Conservation (phyloP, 2,797 vertebrate genomes). For the Acestrorhynchus altus region DNA sequence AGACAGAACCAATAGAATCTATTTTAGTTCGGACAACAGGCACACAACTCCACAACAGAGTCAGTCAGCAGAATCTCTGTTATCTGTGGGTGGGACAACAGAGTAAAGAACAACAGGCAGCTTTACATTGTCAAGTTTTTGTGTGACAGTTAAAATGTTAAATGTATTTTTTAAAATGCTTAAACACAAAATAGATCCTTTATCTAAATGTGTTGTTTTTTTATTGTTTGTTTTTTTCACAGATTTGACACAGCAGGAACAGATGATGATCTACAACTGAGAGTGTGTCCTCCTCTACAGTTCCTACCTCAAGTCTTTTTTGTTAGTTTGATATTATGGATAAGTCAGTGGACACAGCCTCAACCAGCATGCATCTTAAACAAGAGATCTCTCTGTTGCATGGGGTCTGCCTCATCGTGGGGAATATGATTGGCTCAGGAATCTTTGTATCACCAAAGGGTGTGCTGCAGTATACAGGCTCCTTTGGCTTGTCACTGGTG, state of each 20-base stretch:
- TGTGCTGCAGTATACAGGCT: slow-evolving; percentile 78
- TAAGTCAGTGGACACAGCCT: slow-evolving; percentile 58
- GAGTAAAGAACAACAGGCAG: too few relatives aligned
- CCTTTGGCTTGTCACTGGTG: slow-evolving; percentile 80
- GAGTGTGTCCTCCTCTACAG: background rate
- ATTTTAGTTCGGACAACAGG: too few relatives aligned
- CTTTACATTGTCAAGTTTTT: too few relatives aligned
- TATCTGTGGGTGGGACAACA: too few relatives aligned
- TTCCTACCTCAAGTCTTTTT: background rate
- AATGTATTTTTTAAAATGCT: too few relatives aligned
- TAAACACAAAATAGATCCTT: too few relatives aligned
- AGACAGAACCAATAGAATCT: too few relatives aligned
- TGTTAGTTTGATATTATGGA: slow-evolving; percentile 64
- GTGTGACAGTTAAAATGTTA: too few relatives aligned
- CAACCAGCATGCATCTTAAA: slow-evolving; percentile 74
- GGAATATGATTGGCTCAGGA: slow-evolving; percentile 85
- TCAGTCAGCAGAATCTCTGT: too few relatives aligned
- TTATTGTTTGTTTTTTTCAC: background rate
- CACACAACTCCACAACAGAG: too few relatives aligned
- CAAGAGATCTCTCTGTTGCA: slow-evolving; percentile 84
- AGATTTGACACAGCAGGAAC: background rate
- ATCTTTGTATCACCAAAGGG: slow-evolving; percentile 84
- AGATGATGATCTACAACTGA: background rate
- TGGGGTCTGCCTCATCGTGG: slow-evolving; percentile 83
- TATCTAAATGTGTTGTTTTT: too few relatives aligned